Evolutionary conservation across 2,888 invertebrate genomes (phyloP), one percentile per base, ranked within the genome.

Genomic region (Drosophila peninsularis): DNA sequence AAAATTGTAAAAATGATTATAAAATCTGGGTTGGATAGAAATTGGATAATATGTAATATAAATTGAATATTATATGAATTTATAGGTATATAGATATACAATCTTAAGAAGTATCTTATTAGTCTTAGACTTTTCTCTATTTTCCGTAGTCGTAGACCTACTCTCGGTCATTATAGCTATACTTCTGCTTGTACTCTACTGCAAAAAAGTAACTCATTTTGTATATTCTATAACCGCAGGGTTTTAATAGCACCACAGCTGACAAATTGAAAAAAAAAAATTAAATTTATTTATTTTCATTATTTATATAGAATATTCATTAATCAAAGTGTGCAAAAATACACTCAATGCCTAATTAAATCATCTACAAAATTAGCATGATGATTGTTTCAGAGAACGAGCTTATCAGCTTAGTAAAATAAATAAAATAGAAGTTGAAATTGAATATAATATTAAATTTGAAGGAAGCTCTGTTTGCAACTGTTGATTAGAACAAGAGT

Each of bases 311-410:
- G 11, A 19, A 27, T 11, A 41, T 32, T 19, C n/a, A 49, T 62
- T 47, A 49, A 62, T 37, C 54, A 34, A n/a, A 5, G 24, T 24
- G 3, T n/a, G 32, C 7, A 56, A 34, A 56, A 34, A 39, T 36
- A 32, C 17, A 32, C 24, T 39, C 19, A 36, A 53, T 41, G 47
- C 39, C 13, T 39, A n/a, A 41, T 66, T 30, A 37, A 58, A 60
- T 71, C 60, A 56, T 67, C 52, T 47, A 17, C 52, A 65, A 60
- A 47, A 53, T 71, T 66, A 66, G 55, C 17, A 24, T 45, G 17
- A 13, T 64, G 52, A 53, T 64, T 64, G 17, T 5, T 10, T 14
- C 3, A n/a, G 19, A 24, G 2, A 34, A 9, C 24, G 27, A 19
- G 19, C 36, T 50, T 50, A 65, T 60, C 54, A 65, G 44, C 19